phyloP scores from a whole-genome alignment of 2,113 vertebrate species.

The Ciconia stormi region DNA sequence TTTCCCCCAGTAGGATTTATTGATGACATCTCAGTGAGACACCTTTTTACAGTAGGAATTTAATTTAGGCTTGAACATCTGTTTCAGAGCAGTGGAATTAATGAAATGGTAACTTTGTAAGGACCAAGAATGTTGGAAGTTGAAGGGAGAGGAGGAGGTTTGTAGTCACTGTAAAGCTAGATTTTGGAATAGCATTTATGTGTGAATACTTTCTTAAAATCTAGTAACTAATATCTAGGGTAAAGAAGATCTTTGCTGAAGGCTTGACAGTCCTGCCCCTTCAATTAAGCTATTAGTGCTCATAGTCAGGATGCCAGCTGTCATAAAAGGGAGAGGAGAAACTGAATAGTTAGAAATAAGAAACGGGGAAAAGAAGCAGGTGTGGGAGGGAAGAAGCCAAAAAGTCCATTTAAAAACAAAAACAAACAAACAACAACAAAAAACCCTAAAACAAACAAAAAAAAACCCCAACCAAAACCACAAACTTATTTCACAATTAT shows the following conservation, averaged over 20 bases:
- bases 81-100: background rate
- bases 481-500: background rate
- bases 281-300: background rate
- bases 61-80: background rate
- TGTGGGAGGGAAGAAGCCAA: background rate
- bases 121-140: background rate
- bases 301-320: background rate
- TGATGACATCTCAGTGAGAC: background rate
- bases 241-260: background rate
- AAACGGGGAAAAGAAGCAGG: background rate
- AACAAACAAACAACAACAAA: too few relatives aligned
- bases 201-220: background rate
- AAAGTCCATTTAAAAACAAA: background rate
- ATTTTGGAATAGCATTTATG: background rate
- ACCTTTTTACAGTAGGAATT: background rate
- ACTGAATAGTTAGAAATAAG: background rate
- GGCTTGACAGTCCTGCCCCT: background rate
- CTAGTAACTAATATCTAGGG: background rate
- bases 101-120: background rate
- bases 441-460: too few relatives aligned
- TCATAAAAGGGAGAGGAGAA: background rate
- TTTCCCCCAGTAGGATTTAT: background rate
- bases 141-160: background rate
- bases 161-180: background rate
- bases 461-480: too few relatives aligned